Conservation (phyloP, 2,113 vertebrate genomes). For the Delphinapterus leucas region DNA sequence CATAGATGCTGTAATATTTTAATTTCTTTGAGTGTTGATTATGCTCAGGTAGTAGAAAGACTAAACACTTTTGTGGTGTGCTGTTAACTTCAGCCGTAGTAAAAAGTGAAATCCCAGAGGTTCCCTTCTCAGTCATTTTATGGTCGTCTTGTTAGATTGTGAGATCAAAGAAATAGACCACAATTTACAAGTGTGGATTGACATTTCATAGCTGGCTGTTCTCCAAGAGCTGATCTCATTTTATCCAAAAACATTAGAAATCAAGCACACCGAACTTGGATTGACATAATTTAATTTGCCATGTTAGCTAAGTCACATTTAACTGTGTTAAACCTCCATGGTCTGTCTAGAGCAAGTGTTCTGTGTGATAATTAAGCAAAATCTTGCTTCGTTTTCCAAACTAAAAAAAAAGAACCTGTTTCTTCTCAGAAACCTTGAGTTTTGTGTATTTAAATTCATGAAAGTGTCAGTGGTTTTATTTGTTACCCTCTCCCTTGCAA, state of each 20-base stretch:
- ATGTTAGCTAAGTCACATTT: constrained; percentile 48
- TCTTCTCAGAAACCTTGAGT: constrained; percentile 39
- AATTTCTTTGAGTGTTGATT: constrained; percentile 40
- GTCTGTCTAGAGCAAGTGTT: constrained; percentile 2
- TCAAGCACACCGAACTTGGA: constrained; percentile 28
- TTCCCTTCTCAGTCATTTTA: constrained; percentile 47
- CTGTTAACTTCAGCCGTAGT: constrained; percentile 24
- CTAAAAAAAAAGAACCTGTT: background rate
- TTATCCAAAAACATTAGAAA: constrained; percentile 64
- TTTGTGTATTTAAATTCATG: constrained; percentile 32
- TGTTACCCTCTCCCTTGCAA: background rate
- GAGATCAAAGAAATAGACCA: constrained; percentile 66
- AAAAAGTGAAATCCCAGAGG: constrained; percentile 59
- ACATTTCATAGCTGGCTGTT: constrained; percentile 65
- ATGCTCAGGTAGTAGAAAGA: constrained; percentile 37
- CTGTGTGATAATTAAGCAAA: constrained; percentile 37
- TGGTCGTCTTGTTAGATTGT: constrained; percentile 53
- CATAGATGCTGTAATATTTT: background rate
- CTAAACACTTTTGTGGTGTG: background rate
- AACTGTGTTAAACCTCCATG: constrained; percentile 32
- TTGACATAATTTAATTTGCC: constrained; percentile 57
- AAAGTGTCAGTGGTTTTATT: constrained; percentile 38
- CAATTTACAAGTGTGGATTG: constrained; percentile 65
- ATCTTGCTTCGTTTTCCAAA: constrained; percentile 37
- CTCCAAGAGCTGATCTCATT: constrained; percentile 73